These are phyloP conservation scores for Falco rusticolus DNA, from an alignment of 2,797 vertebrate genomes.

Conservation along the genomic window DNA sequence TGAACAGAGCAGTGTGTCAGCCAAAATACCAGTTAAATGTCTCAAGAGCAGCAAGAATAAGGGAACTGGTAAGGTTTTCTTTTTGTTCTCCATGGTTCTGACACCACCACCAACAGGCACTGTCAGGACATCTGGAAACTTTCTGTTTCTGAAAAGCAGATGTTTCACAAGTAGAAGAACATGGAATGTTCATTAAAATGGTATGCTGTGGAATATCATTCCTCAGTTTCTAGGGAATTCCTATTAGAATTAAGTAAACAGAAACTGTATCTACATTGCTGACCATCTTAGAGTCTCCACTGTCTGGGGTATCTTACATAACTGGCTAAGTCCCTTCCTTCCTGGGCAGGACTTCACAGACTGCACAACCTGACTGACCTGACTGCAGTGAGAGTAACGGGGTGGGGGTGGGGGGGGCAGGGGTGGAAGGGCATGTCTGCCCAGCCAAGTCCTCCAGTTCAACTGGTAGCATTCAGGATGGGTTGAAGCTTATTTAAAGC, in stretches of 20 bases:
- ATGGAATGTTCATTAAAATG: background rate
- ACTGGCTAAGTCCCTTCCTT: background rate
- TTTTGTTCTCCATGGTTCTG: background rate
- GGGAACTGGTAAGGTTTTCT: background rate
- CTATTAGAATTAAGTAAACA: background rate
- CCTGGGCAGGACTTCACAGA: background rate
- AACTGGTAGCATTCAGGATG: background rate
- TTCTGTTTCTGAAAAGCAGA: background rate
- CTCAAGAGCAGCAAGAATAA: background rate
- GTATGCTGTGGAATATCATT: background rate
- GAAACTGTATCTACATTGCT: background rate
- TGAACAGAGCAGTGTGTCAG: background rate
- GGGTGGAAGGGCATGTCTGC: background rate
- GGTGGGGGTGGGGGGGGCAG: background rate
- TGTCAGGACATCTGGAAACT: background rate
- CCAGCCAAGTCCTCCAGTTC: background rate
- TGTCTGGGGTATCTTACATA: background rate
- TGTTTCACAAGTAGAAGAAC: background rate
- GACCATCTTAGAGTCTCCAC: background rate
- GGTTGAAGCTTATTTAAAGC: background rate
- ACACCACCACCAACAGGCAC: background rate
- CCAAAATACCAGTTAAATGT: background rate
- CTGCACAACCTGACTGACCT: rapidly evolving
- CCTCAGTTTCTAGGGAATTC: background rate
- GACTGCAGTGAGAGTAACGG: background rate